Base-by-base conservation (phyloP, 2,797 vertebrate species). In the Epinephelus coioides region DNA sequence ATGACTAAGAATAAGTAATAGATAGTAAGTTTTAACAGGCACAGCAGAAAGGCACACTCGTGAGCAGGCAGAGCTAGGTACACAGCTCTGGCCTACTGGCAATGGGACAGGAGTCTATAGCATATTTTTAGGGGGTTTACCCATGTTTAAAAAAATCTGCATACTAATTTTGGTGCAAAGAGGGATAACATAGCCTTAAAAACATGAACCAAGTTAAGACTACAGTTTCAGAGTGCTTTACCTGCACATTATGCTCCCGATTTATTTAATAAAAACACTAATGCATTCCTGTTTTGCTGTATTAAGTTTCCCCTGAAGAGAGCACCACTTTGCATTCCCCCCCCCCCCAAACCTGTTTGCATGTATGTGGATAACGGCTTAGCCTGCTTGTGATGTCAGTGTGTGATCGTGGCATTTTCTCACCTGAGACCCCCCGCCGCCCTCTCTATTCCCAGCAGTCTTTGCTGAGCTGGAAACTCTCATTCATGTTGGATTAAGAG, bases 401-500 rank as follows among this genome's bases (percentile, higher is more conserved):
- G 34, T 81, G 69, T 34, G 61, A 76, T 80, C 15, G 2, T 10
- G 43, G 57, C 30, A 6, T 69, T 75, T 74, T 73, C 82, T 80
- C 79, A 88, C 82, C 75, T 80, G 72, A 80, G 49, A 67, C 30
- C 19, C 49, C 19, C 62, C 53, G 0, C 46, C n/a, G 1, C 25
- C 30, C 44, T 7, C 13, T 15, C 43, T 70, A 34, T 69, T 83
- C 57, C 73, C 86, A 71, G 66, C 46, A 40, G 73, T 63, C 77
- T 68, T 44, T 67, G 65, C 75, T 71, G 73, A 83, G 71, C 84
- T 87, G 80, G 59, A 85, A 84, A 77, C 65, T 78, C 72, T 82
- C 71, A 73, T 78, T 81, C 78, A 71, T 77, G 40, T 74, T 88
- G 83, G 85, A 90, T 92, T 83, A 91, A 83, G 86, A 88, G 88